Evolutionary conservation across 2,888 invertebrate genomes (phyloP).

Genomic region (Myopa tessellatipennis): DNA sequence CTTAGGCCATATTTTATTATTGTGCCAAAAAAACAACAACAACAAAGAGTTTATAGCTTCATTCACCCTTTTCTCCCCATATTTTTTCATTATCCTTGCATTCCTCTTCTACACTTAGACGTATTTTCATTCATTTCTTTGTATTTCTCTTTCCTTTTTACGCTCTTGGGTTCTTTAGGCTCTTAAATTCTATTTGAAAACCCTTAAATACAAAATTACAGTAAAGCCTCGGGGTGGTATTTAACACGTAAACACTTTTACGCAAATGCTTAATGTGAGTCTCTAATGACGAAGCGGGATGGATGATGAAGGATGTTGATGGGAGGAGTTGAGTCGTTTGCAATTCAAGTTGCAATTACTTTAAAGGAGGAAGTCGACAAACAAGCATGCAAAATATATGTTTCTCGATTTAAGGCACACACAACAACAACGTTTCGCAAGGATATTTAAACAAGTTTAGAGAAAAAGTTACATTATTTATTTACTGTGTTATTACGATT

Average conservation of each 20-base stretch:
- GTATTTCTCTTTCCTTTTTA: neutral
- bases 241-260: slow-evolving; percentile 23
- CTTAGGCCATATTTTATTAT: slow-evolving; percentile 30
- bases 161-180: neutral
- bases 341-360: no score
- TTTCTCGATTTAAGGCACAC: no score
- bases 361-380: no score
- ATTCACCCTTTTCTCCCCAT: neutral
- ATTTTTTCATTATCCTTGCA: neutral
- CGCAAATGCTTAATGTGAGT: slow-evolving; percentile 15
- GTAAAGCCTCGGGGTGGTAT: slow-evolving; percentile 31
- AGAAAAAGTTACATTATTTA: no score
- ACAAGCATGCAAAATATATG: no score
- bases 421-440: no score
- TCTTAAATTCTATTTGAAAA: slow-evolving; percentile 32
- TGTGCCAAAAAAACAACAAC: neutral
- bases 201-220: slow-evolving; percentile 37
- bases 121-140: neutral
- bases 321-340: neutral
- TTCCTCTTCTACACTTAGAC: neutral
- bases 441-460: no score
- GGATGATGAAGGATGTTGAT: neutral
- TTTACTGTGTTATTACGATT: neutral
- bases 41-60: neutral
- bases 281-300: neutral